Evolutionary conservation across 2,113 vertebrate genomes (phyloP).

Genomic region (Lepidothrix coronata): DNA sequence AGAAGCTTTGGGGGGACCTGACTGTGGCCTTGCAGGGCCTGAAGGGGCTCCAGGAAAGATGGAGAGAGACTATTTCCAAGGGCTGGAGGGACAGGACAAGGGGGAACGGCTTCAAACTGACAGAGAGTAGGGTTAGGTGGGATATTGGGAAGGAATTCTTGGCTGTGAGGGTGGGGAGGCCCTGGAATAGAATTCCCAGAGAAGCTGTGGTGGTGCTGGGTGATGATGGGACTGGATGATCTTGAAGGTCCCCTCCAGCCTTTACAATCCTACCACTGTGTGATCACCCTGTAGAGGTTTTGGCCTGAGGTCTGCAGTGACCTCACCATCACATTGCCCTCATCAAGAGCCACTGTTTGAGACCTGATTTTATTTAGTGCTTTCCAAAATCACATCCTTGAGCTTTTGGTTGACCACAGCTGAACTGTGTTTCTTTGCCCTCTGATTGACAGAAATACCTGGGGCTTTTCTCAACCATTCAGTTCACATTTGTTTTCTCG

Average conservation of each 20-base stretch:
- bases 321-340: not conserved
- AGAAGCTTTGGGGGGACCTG: not conserved
- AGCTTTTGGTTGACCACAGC: not conserved
- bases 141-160: not conserved
- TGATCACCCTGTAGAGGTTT: not conserved
- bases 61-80: not conserved
- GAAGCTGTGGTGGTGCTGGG: not conserved
- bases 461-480: not conserved
- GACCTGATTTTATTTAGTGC: not conserved
- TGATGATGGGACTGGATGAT: too few relatives aligned
- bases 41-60: not conserved
- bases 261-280: too few relatives aligned
- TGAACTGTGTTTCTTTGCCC: not conserved
- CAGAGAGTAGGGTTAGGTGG: not conserved
- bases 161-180: not conserved
- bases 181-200: fast-evolving
- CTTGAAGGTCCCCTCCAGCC: too few relatives aligned
- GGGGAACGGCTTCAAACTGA: not conserved
- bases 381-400: not conserved
- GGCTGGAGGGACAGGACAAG: not conserved
- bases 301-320: not conserved
- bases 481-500: not conserved
- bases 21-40: not conserved
- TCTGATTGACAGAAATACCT: not conserved
- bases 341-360: too few relatives aligned